Percentiles rank a stretch among this genome's conserved stretches.
Conservation (phyloP, 1,140 invertebrate genomes). For the Conopomorpha cramerella region DNA sequence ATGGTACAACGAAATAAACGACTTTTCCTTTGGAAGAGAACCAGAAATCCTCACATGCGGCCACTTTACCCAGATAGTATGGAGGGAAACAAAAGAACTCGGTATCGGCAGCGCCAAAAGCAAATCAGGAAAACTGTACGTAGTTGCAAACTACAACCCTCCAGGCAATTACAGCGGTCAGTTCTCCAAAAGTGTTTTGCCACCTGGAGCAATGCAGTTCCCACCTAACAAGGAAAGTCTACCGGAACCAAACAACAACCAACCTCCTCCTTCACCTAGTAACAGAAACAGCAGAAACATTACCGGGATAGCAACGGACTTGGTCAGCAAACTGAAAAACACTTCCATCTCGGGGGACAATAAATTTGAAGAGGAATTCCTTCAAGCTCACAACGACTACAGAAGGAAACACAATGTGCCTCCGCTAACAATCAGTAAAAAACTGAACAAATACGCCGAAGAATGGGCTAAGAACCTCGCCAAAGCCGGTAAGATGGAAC, state of each 20-base stretch:
- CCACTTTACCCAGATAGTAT: conserved; percentile 77
- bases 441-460: conserved; percentile 75
- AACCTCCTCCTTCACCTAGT: conserved; percentile 20
- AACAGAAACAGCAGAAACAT: conserved; percentile 39
- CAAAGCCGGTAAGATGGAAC: conserved; percentile 69
- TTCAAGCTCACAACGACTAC: conserved; percentile 78
- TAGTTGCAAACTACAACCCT: conserved; percentile 83
- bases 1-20: conserved; percentile 72
- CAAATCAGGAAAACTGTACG: conserved; percentile 59
- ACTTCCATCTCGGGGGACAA: conserved; percentile 32
- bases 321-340: conserved; percentile 35
- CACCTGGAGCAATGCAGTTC: conserved; percentile 45
- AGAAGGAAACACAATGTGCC: conserved; percentile 71
- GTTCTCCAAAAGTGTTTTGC: conserved; percentile 73
- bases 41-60: conserved; percentile 65
- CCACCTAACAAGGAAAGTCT: conserved; percentile 9
- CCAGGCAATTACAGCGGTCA: conserved; percentile 78
- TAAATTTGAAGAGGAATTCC: conserved; percentile 65
- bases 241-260: conserved; percentile 21
- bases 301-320: conserved; percentile 26
- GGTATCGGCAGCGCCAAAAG: conserved; percentile 76
- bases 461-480: conserved; percentile 80
- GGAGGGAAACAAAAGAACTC: conserved; percentile 73
- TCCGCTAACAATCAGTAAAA: conserved; percentile 70
- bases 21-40: conserved; percentile 65